Conservation (phyloP, 1,140 invertebrate genomes). For the Acromyrmex echinatior region DNA sequence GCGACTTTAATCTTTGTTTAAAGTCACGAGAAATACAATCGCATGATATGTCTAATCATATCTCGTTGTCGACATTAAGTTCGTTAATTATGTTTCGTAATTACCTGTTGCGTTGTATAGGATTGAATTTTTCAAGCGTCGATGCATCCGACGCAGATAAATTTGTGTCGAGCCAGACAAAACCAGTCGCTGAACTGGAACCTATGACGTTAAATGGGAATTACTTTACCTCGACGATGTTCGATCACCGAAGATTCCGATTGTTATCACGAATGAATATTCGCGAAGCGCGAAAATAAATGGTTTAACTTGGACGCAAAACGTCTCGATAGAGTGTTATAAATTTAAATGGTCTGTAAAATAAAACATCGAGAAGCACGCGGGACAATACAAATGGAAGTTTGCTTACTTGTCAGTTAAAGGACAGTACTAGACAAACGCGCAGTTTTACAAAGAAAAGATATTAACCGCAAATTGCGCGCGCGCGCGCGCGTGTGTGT, state of each 20-base stretch:
- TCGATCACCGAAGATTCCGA: not conserved
- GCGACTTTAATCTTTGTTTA: slow-evolving; percentile 43
- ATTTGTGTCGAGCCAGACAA: slow-evolving; percentile 13
- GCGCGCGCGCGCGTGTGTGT: not conserved
- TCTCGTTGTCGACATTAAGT: slow-evolving; percentile 36
- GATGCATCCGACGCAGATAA: not conserved
- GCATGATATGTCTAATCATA: slow-evolving; percentile 45
- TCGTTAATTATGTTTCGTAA: slow-evolving; percentile 48
- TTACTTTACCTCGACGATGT: not conserved
- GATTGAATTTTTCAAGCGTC: not conserved
- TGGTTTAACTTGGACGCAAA: not conserved
- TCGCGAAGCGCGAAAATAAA: not conserved
- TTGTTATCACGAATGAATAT: not conserved
- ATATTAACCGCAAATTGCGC: slow-evolving; percentile 21
- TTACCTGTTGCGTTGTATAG: slow-evolving; percentile 48
- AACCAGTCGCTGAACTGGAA: not conserved
- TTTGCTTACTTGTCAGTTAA: slow-evolving; percentile 56
- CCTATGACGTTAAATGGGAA: not conserved
- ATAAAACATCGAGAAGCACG: slow-evolving; percentile 29
- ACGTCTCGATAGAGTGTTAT: not conserved
- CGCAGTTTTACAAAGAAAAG: slow-evolving; percentile 35
- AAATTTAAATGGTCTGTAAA: slow-evolving; percentile 43
- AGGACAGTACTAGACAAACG: slow-evolving; percentile 25
- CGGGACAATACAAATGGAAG: slow-evolving; percentile 47
- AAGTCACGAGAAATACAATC: slow-evolving; percentile 22